These are phyloP conservation scores for Palaemon carinicauda DNA, from an alignment of 1,140 invertebrate species.

Conservation along the genomic window DNA sequence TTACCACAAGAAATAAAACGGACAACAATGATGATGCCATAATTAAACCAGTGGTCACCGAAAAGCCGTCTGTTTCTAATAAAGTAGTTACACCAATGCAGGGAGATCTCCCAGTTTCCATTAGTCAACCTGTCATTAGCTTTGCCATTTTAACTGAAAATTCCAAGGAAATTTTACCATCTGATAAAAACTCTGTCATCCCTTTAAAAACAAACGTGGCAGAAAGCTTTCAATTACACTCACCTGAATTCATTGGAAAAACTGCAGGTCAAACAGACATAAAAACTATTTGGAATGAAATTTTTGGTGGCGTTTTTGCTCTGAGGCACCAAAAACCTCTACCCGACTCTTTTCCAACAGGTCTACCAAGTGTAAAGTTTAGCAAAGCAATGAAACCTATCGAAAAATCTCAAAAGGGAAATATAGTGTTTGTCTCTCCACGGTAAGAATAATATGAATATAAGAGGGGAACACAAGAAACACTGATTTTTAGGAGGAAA, in stretches of 20 bases:
- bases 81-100: too few relatives aligned
- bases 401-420: background rate
- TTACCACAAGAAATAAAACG: too few relatives aligned
- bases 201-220: background rate
- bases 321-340: constrained; percentile 10
- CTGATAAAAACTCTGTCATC: too few relatives aligned
- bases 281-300: constrained; percentile 27
- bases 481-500: too few relatives aligned
- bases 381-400: background rate
- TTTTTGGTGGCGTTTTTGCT: constrained; percentile 10
- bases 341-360: background rate
- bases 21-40: too few relatives aligned
- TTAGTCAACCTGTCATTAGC: too few relatives aligned
- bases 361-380: background rate
- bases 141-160: background rate
- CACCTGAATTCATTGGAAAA: background rate
- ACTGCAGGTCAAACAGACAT: background rate
- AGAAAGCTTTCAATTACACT: background rate
- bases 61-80: too few relatives aligned
- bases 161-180: background rate
- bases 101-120: too few relatives aligned
- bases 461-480: too few relatives aligned
- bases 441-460: background rate
- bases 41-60: too few relatives aligned
- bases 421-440: background rate